Evolutionary conservation across 2,113 vertebrate species (phyloP).

Genomic region (Buteo buteo): DNA sequence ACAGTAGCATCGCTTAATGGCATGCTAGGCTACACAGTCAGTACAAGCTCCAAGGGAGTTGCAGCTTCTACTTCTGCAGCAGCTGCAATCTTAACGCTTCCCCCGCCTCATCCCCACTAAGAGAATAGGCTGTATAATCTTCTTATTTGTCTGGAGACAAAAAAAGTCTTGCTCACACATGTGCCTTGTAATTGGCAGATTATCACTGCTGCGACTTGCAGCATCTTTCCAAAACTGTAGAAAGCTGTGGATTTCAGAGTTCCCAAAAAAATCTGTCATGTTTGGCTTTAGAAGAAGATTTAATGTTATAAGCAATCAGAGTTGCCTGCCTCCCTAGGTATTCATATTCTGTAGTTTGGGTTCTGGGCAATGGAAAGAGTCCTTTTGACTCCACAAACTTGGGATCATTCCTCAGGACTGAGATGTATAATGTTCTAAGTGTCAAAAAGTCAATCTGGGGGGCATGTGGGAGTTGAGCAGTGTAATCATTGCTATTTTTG

Average conservation of each 20-base stretch:
- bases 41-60: background rate
- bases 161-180: background rate
- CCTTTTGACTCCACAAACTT: background rate
- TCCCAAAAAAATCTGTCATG: background rate
- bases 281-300: background rate
- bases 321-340: background rate
- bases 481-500: conserved; percentile 3
- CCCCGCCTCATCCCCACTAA: background rate
- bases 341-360: background rate
- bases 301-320: background rate
- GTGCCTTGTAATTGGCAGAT: background rate
- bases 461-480: background rate
- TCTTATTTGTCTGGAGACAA: conserved; percentile 1
- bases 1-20: background rate
- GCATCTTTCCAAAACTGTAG: background rate
- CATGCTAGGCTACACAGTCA: background rate
- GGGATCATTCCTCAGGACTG: background rate
- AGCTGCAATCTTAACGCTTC: background rate
- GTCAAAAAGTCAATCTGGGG: background rate
- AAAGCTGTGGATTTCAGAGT: background rate
- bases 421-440: background rate
- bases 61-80: background rate
- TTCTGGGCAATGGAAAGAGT: background rate
- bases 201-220: background rate
- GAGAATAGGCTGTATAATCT: background rate